Evolutionary conservation across 2,888 invertebrate genomes (phyloP).

Genomic region (Toxonevra muliebris): DNA sequence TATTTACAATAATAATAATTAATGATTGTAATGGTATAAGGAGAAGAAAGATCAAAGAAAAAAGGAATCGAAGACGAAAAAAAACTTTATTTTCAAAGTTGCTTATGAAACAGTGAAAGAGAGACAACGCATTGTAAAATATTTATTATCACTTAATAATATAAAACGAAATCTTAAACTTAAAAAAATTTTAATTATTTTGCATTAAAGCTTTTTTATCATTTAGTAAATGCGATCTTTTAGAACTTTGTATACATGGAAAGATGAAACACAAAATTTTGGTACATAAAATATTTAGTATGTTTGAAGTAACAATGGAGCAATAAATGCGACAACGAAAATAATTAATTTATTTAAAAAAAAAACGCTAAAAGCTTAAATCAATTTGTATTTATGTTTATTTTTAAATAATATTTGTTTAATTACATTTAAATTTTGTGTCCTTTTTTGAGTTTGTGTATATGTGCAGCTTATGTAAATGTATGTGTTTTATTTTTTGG

Average conservation of each 20-base stretch:
- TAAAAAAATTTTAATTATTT: constrained; percentile 4
- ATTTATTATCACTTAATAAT: constrained; percentile 14
- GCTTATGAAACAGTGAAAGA: constrained; percentile 4
- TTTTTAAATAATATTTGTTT: too few relatives aligned
- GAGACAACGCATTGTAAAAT: constrained; percentile 3
- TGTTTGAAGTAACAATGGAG: background rate
- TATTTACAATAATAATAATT: background rate
- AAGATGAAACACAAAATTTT: background rate
- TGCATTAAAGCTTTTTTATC: too few relatives aligned
- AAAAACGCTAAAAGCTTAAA: too few relatives aligned
- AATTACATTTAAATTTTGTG: too few relatives aligned
- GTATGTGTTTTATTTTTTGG: too few relatives aligned
- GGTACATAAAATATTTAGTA: background rate
- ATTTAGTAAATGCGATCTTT: background rate
- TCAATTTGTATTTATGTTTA: too few relatives aligned
- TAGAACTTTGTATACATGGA: too few relatives aligned
- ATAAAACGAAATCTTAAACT: background rate
- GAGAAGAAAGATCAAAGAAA: background rate
- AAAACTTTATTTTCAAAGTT: constrained; percentile 36
- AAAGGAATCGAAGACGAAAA: background rate
- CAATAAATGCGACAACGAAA: background rate
- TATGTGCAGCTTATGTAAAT: too few relatives aligned
- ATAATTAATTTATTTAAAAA: too few relatives aligned
- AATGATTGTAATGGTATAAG: constrained; percentile 3
- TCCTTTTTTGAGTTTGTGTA: too few relatives aligned